phyloP scores from a whole-genome alignment of 37 sponge, comb jelly and placozoan genomes.

The Haliclona indistincta region DNA sequence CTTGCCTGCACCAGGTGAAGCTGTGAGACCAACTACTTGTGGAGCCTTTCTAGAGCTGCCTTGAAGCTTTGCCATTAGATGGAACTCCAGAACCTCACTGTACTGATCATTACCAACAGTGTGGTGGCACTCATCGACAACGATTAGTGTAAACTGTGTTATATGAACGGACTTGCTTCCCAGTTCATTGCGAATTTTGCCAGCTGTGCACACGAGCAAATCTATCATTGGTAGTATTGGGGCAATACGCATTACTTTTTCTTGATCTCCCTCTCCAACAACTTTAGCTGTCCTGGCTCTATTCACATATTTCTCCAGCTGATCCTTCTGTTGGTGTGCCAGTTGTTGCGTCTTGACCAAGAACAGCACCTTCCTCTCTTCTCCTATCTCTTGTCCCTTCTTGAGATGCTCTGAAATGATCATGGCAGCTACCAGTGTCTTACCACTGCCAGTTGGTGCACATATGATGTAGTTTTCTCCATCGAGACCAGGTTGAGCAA shows the following conservation, averaged over 20 bases:
- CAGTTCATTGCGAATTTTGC: constrained; percentile 32
- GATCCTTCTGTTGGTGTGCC: constrained; percentile 52
- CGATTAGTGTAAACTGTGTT: constrained; percentile 23
- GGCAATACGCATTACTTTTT: neutral
- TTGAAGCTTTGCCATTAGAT: constrained; percentile 24
- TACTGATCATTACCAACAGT: constrained; percentile 20
- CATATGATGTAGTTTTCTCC: constrained; percentile 61
- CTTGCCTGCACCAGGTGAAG: constrained; percentile 76
- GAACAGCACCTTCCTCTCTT: constrained; percentile 40
- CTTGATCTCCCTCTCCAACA: constrained; percentile 31
- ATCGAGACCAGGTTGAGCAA: constrained; percentile 57
- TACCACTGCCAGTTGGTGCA: constrained; percentile 74
- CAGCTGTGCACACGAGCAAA: constrained; percentile 63
- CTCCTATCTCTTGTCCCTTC: constrained; percentile 11
- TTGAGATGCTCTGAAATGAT: constrained; percentile 50
- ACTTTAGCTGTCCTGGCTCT: constrained; percentile 5
- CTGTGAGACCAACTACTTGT: constrained; percentile 71
- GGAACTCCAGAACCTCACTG: constrained; percentile 44
- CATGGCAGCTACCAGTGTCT: constrained; percentile 62
- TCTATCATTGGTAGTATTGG: constrained; percentile 4
- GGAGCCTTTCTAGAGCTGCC: constrained; percentile 14
- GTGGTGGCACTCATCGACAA: constrained; percentile 71
- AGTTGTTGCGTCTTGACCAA: constrained; percentile 45
- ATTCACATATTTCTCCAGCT: constrained; percentile 26
- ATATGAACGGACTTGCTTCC: constrained; percentile 7